phyloP scores from a whole-genome alignment of 1,140 invertebrate species.

The Mesaphorura yosii region DNA sequence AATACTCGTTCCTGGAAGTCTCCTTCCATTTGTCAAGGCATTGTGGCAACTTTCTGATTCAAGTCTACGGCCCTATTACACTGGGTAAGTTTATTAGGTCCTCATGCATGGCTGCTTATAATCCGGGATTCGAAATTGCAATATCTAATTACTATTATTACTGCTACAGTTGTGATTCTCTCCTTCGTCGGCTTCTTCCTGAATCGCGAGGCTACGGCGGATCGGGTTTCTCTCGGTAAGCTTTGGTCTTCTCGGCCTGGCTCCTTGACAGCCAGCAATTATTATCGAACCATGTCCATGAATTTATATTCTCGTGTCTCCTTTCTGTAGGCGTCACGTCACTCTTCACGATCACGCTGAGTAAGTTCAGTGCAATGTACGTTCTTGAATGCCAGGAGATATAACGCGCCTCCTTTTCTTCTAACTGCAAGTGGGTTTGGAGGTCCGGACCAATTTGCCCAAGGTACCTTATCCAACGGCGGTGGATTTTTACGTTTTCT shows the following conservation, averaged over 20 bases:
- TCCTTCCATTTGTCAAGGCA: conserved; percentile 71
- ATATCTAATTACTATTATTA: too few relatives aligned
- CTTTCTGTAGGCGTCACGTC: conserved; percentile 62
- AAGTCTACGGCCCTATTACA: conserved; percentile 77
- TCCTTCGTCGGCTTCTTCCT: too few relatives aligned
- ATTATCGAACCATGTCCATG: too few relatives aligned
- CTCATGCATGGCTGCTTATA: too few relatives aligned
- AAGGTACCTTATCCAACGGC: conserved; percentile 79
- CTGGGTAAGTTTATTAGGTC: too few relatives aligned
- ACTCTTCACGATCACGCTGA: conserved; percentile 80
- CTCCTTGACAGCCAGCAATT: too few relatives aligned
- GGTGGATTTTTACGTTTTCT: conserved; percentile 73
- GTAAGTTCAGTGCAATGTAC: too few relatives aligned
- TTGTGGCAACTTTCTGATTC: conserved; percentile 77
- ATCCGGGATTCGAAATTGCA: too few relatives aligned
- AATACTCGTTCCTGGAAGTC: conserved; percentile 65
- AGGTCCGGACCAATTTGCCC: conserved; percentile 70
- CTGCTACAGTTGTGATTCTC: too few relatives aligned
- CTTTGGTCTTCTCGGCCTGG: not conserved
- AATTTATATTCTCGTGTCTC: too few relatives aligned
- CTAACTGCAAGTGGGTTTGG: conserved; percentile 69
- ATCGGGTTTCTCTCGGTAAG: conserved; percentile 68
- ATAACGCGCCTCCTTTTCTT: too few relatives aligned
- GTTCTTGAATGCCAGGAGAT: too few relatives aligned
- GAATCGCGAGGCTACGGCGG: conserved; percentile 63